Evolutionary conservation across 2,888 invertebrate species (phyloP), one percentile per base, ranked within the genome.

Genomic region (Limnephilus marmoratus): DNA sequence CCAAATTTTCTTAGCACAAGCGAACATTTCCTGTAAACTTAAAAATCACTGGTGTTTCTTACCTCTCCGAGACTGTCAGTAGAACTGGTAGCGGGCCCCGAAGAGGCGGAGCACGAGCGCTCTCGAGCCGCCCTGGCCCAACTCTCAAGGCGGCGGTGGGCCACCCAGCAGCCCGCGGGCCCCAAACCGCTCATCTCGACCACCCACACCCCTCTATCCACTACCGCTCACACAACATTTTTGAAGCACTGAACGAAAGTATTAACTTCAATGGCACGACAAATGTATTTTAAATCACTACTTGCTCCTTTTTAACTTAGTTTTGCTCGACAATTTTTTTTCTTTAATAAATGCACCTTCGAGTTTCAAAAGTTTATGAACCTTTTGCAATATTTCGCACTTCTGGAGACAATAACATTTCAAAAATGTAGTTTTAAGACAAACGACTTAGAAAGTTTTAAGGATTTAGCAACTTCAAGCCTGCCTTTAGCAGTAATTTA

Each of bases 91-190:
- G 96, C 96, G 94, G 96, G 96, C n/a, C 96, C 96, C 94, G 96
- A 96, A 94, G 96, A 96, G 34, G 96, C 96, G 81, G 96, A 96
- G 4, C 96, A 96, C 2, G 97, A 97, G 86, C 97, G 96, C 94
- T 98, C 97, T 94, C 97, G 97, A 86, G 98, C 98, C 89, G 97
- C 97, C 91, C 97, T 96, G 3, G 98, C 98, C 98, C 98, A 98
- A 13, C 97, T 97, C 95, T 98, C 98, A 85, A 98, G 96, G 93
- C 97, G 95, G 95, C 98, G 98, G 95, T 98, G 98, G 45, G 98
- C 97, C 93, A 97, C 97, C 98, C 98, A 98, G 94, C 97, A 97
- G 93, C 97, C 97, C 29, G 97, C 97, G 92, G 97, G 98, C 94
- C 97, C 97, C 94, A 97, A 95, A 92, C 97, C 97, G 95, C 97